Evolutionary conservation across 2,797 vertebrate species (phyloP).

Genomic region (Falco naumanni): DNA sequence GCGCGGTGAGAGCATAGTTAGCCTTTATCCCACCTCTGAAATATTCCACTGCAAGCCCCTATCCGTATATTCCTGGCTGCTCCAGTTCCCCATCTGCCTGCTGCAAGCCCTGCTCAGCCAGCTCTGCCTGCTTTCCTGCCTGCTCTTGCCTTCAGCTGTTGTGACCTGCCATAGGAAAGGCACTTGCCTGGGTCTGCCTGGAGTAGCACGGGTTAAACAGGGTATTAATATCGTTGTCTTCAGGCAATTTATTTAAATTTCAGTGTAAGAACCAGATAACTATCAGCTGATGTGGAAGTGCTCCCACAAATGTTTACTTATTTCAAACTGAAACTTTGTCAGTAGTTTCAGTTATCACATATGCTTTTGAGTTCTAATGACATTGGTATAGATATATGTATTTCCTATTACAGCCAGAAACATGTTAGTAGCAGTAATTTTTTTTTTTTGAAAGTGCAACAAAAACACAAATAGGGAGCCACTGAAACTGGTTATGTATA

Average conservation of each 20-base stretch:
- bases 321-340: background rate
- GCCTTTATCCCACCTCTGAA: background rate
- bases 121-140: background rate
- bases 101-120: background rate
- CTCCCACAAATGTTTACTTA: background rate
- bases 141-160: background rate
- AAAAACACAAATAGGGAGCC: background rate
- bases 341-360: background rate
- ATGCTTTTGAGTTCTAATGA: background rate
- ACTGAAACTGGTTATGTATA: background rate
- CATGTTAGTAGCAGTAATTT: background rate
- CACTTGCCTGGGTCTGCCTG: background rate
- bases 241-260: background rate
- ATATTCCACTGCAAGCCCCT: background rate
- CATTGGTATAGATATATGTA: background rate
- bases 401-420: background rate
- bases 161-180: background rate
- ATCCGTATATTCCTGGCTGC: background rate
- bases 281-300: background rate
- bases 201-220: background rate
- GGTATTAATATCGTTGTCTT: background rate
- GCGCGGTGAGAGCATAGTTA: fast-evolving
- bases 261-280: background rate
- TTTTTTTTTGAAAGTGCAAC: too few relatives aligned
- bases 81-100: background rate